Evolutionary conservation across 2,888 invertebrate genomes (phyloP).

Genomic region (Diogma glabrata): DNA sequence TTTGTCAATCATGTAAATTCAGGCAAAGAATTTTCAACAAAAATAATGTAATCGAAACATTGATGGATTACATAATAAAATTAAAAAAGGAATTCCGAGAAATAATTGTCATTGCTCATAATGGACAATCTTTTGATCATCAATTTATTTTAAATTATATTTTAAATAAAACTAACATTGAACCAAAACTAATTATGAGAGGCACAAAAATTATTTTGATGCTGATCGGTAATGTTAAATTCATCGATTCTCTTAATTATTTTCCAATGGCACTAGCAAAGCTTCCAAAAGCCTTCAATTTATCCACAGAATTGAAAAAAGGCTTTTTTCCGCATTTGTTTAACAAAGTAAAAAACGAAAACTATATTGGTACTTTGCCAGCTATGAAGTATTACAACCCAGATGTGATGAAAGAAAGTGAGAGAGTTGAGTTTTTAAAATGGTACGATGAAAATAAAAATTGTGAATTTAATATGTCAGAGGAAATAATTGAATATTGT

Average conservation of each 20-base stretch:
- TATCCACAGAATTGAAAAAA: slow-evolving; percentile 18
- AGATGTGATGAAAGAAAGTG: slow-evolving; percentile 17
- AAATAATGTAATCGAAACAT: not conserved
- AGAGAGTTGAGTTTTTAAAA: slow-evolving; percentile 17
- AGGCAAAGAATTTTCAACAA: not conserved
- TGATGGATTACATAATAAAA: not conserved
- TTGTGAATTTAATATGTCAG: slow-evolving; percentile 22
- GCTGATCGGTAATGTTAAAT: slow-evolving; percentile 15
- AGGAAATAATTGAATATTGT: slow-evolving; percentile 20
- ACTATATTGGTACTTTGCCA: slow-evolving; percentile 21
- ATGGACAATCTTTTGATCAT: not conserved
- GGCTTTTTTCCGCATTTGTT: slow-evolving; percentile 20
- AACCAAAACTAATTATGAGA: not conserved
- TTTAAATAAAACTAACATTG: not conserved
- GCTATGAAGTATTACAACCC: slow-evolving; percentile 18
- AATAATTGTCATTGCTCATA: not conserved
- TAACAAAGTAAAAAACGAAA: slow-evolving; percentile 18
- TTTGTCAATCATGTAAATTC: not conserved
- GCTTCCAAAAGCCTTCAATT: slow-evolving; percentile 23
- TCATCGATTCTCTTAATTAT: slow-evolving; percentile 23
- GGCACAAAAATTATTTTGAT: slow-evolving; percentile 1
- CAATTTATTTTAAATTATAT: not conserved
- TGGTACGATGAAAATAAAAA: slow-evolving; percentile 20
- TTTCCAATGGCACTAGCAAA: slow-evolving; percentile 22
- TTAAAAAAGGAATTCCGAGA: not conserved